phyloP scores from a whole-genome alignment of 2,797 vertebrate genomes.

The Trichosurus vulpecula region DNA sequence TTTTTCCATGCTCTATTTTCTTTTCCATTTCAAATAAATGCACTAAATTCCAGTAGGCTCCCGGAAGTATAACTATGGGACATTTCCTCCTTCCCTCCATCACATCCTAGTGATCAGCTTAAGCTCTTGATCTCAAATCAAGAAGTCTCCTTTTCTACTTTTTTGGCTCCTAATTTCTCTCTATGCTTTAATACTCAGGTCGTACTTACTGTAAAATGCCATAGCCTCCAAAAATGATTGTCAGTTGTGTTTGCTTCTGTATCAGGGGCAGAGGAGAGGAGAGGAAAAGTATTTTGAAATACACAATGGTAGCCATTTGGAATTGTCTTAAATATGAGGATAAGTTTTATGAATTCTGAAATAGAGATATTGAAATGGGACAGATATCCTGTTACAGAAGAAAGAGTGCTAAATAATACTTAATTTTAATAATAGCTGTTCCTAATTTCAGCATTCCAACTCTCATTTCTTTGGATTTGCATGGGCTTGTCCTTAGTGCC shows the following conservation, averaged over 20 bases:
- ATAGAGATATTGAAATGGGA: not conserved
- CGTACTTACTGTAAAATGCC: not conserved
- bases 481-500: not conserved
- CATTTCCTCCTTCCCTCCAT: not conserved
- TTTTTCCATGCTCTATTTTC: not conserved
- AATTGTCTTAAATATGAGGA: not conserved
- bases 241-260: not conserved
- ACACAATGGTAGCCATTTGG: not conserved
- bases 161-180: not conserved
- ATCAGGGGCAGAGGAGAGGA: not conserved
- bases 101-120: not conserved
- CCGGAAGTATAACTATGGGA: not conserved
- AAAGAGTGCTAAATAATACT: not conserved
- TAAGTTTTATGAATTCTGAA: not conserved
- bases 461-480: not conserved
- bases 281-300: not conserved
- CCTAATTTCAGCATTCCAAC: not conserved
- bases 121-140: not conserved
- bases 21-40: not conserved
- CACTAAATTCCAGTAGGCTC: not conserved
- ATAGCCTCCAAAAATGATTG: not conserved
- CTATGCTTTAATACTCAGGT: not conserved
- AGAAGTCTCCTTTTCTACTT: not conserved
- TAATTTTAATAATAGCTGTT: not conserved
- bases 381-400: not conserved